A percentile compares a stretch with the other conserved stretches of the same genome.
phyloP scores from a whole-genome alignment of 2,888 invertebrate genomes.

The Sarcophaga carnaria region DNA sequence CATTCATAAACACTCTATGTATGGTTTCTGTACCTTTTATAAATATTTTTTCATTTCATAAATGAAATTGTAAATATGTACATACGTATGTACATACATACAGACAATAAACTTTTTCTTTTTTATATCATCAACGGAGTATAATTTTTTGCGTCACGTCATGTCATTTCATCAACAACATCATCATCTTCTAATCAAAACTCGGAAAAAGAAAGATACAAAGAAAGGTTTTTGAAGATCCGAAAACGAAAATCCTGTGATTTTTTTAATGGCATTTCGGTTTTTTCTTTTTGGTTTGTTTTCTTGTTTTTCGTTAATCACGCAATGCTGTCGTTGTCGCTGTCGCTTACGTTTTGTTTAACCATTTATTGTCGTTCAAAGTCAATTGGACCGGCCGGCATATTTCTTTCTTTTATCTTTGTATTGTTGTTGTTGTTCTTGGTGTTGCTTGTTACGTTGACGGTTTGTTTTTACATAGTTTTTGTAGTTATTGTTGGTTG shows the following conservation, averaged over 20 bases:
- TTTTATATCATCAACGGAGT: conserved; percentile 38
- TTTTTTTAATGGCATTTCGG: conserved; percentile 71
- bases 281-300: too few species aligned
- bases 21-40: conserved; percentile 4
- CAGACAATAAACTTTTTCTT: conserved; percentile 21
- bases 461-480: conserved; percentile 41
- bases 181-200: conserved; percentile 67
- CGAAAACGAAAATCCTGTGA: conserved; percentile 62
- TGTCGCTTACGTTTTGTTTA: conserved; percentile 68
- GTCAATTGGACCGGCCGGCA: conserved; percentile 12
- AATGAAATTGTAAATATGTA: conserved; percentile 2
- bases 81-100: not conserved
- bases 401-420: conserved; percentile 17
- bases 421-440: conserved; percentile 22
- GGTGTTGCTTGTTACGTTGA: conserved; percentile 45
- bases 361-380: conserved; percentile 64
- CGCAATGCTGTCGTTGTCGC: conserved; percentile 74
- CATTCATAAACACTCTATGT: conserved; percentile 72
- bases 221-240: conserved; percentile 33
- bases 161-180: conserved; percentile 77
- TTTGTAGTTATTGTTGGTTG: not conserved
- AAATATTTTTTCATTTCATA: conserved; percentile 15
- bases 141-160: conserved; percentile 74
- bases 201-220: conserved; percentile 28
- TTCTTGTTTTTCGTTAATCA: conserved; percentile 73